A percentile compares a stretch with the other conserved stretches of the same genome.
Evolutionary conservation across 2,113 vertebrate genomes (phyloP).

Genomic region (Neolamprologus cancellatus): DNA sequence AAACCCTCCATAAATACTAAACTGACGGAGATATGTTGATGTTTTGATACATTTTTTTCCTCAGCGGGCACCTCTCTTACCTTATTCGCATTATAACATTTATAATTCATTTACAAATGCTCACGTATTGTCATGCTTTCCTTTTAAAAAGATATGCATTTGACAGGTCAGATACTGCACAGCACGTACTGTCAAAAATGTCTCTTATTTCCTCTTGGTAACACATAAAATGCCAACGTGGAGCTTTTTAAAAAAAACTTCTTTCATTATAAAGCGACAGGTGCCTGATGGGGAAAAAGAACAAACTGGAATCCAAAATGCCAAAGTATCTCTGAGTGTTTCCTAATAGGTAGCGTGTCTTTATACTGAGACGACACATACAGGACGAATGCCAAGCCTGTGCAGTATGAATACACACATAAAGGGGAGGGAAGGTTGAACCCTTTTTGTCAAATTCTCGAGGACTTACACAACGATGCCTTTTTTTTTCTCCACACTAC

Average conservation of each 20-base stretch:
- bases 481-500: slow-evolving; percentile 79
- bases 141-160: background rate
- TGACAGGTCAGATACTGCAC: background rate
- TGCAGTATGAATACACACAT: slow-evolving; percentile 24
- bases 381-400: background rate
- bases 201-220: background rate
- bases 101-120: background rate
- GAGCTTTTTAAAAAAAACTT: background rate
- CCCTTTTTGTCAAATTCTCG: background rate
- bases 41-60: background rate
- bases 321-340: slow-evolving; percentile 29
- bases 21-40: background rate
- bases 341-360: slow-evolving; percentile 7
- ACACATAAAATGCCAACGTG: background rate
- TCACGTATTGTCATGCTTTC: background rate
- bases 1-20: slow-evolving; percentile 29
- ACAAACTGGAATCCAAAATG: slow-evolving; percentile 21
- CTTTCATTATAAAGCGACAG: background rate
- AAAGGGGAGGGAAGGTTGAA: slow-evolving; percentile 81
- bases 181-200: background rate
- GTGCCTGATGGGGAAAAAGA: slow-evolving; percentile 4
- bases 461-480: slow-evolving; percentile 81
- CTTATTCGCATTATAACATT: background rate
- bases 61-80: background rate
- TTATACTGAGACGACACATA: slow-evolving; percentile 3